Base-by-base conservation (phyloP, 92 coral and sea anemone species). In the Epizoanthus scotinus region DNA sequence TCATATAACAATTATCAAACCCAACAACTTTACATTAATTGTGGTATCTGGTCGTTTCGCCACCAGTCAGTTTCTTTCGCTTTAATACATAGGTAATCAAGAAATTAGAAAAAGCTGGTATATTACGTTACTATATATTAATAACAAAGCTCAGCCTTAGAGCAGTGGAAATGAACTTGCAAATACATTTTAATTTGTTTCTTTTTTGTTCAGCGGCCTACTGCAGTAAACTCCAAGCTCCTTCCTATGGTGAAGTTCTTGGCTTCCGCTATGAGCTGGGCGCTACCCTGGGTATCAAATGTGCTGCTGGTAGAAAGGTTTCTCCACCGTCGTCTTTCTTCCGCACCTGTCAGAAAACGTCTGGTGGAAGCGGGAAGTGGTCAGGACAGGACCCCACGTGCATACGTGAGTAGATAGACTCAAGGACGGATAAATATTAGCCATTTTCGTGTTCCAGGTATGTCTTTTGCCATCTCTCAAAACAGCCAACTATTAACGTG, bases 201-300 rank as follows among this genome's bases (percentile, higher is more conserved):
- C 9, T 5, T 83, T 27, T 42, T 28, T 27, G 70, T 54, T 25
- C 88, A 96, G 99, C 99, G 31, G 86, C 97, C 29, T 96, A 89
- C 87, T 96, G 99, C 72, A 83, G 87, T 20, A 84, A 88, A 60
- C 88, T 96, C 24, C 75, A 85, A 57, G 87, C 93, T 7, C 99
- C 99, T 18, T 17, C 84, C 4, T 71, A 89, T 38, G 99, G 99
- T 18, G 67, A 82, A 20, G 85, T 93, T 47, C 94, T 91, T 56
- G 99, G 99, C 21, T 96, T 77, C 87, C 90, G 99, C 21, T 91
- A 86, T 63, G 99, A 96, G 44, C 81, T 93, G 40, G 92, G 92
- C 9, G 99, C 99, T 57, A 96, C 99, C 10, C 88, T 96, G 14
- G 95, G 99, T 18, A 86, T 93, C 78, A 83, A 93, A 10, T 96